phyloP scores from a whole-genome alignment of 2,888 invertebrate species.

The Agrilus cyanescens region DNA sequence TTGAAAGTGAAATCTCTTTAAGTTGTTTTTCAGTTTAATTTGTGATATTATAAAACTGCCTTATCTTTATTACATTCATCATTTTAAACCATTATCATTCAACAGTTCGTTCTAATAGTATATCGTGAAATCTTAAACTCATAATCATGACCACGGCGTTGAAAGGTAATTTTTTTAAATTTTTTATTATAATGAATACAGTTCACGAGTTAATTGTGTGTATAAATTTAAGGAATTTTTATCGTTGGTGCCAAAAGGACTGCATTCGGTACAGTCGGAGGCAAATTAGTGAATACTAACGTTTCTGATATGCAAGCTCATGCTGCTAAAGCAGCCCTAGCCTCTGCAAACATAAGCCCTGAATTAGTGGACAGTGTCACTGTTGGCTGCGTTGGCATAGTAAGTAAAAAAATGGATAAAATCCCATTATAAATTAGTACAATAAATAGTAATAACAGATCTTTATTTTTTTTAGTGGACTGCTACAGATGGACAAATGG shows the following conservation, averaged over 20 bases:
- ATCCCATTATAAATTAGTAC: no score
- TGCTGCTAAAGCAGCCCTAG: slow-evolving; percentile 68
- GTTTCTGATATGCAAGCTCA: slow-evolving; percentile 70
- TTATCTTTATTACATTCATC: slow-evolving; percentile 4
- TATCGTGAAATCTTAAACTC: no score
- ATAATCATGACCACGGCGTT: slow-evolving; percentile 35
- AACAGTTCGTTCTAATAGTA: background rate
- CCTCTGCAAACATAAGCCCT: slow-evolving; percentile 68
- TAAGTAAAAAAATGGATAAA: no score
- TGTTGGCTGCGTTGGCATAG: slow-evolving; percentile 80
- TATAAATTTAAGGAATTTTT: slow-evolving; percentile 63
- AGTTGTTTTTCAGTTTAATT: no score
- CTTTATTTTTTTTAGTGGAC: slow-evolving; percentile 42
- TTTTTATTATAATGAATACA: no score
- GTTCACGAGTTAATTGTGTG: background rate
- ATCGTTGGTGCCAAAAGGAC: slow-evolving; percentile 95
- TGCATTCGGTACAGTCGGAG: slow-evolving; percentile 92
- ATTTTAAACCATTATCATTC: background rate
- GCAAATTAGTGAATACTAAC: slow-evolving; percentile 60
- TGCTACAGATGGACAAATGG: slow-evolving; percentile 71
- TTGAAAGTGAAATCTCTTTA: slow-evolving; percentile 1
- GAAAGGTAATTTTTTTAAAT: slow-evolving; percentile 31
- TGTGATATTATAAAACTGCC: no score
- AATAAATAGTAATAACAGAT: no score
- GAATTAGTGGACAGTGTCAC: slow-evolving; percentile 79